Base-by-base conservation (phyloP, 1,140 invertebrate species). In the Bombus picipes region DNA sequence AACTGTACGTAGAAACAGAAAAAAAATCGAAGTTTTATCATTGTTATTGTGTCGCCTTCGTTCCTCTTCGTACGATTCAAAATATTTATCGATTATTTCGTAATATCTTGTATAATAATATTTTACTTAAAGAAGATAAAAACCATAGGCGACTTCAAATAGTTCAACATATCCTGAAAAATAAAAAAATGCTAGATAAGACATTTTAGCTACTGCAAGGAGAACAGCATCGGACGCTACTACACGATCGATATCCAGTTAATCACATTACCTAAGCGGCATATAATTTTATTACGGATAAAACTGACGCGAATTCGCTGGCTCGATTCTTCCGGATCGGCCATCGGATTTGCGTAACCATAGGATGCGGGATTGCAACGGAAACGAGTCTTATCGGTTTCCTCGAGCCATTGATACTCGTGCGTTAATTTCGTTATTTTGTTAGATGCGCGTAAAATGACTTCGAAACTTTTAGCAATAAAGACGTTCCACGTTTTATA, bases 211-310 rank as follows among this genome's bases (percentile, higher is more conserved):
- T 22, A n/a, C 28, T 5, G 18, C 47, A 62, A 62, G 59, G 59
- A 62, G 59, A 12, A 28, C 28, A n/a, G 25, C 74, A 28, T 39
- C 15, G 32, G 15, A 57, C 28, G 43, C 34, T 8, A 8, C 22
- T 75, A 18, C 25, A 0, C 43, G 68, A 86, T 89, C 79, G 87
- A 75, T 79, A 65, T 59, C 13, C 15, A 53, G n/a, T 75, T 88
- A 89, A 88, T 89, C 66, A 65, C 62, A 53, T 88, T 88, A 88
- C 22, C 37, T 47, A 18, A 43, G 6, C 15, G 78, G 66, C 12
- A 81, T 81, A 81, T 88, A 89, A 89, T 86, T 89, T 88, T 86
- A 88, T 88, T 89, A 86, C 66, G 68, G 57, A 68, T 74, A 77
- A 80, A 87, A 71, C 12, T 59, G 73, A 37, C 2, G 76, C 37